Evolutionary conservation across 1,140 invertebrate species (phyloP), one percentile per base, ranked within the genome.

Genomic region (Fopius arisanus): DNA sequence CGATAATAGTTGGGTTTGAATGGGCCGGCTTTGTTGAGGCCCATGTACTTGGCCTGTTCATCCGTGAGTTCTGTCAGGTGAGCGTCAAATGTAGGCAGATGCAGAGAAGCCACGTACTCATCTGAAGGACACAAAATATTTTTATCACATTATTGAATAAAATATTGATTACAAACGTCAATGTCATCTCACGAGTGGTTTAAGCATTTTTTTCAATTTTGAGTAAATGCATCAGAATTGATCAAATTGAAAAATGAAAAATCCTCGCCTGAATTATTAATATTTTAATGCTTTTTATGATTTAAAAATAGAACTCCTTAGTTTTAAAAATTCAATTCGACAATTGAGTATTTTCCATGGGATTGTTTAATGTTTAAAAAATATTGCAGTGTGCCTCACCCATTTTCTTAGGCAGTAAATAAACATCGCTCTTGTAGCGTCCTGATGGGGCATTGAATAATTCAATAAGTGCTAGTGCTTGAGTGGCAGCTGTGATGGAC

Each of bases 1-100:
- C 97, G 93, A 87, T 99, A 99, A 88, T 98, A 98, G 87, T 98
- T 98, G 78, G 97, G 97, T 88, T 99, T 99, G 88, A 99, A 99
- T 74, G 97, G 97, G 67, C 98, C 97, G 73, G 96, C 95, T 90
- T 98, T 99, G 84, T 96, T 97, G 19, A 99, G 92, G 72, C 97
- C 98, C 90, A 98, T 93, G 84, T 99, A 99, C 87, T 98, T 98
- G 68, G 97, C 97, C 89, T 99, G 98, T 81, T 99, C 98, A 84
- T 99, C 97, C 9, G 93, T 93, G 51, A 99, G 89, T 88, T 99
- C 97, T 0, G 97, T 99, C 73, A 99, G 89, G 85, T 98, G 97
- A 43, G 97, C 97, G 90, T 98, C 97, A 85, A 99, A 99, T 21
- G 96, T 97, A 21, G 97, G 95, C 79, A 99, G 90, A 90, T 99